These are phyloP conservation scores for Thalpophila matura DNA, from an alignment of 2,888 invertebrate genomes.

Conservation along the genomic window DNA sequence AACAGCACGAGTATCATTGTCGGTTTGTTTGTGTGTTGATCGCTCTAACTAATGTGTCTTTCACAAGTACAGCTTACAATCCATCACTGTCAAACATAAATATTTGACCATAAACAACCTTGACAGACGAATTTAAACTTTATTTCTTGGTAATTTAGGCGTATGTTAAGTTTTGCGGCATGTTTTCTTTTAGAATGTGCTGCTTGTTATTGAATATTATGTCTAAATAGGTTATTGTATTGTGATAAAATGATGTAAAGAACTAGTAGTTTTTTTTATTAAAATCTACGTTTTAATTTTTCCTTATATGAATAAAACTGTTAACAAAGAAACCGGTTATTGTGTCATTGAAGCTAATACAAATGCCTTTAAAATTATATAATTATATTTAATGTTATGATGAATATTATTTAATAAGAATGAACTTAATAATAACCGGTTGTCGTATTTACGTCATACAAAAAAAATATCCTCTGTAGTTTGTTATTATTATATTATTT, in stretches of 20 bases:
- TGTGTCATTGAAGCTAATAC: not conserved
- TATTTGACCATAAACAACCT: slow-evolving; percentile 59
- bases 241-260: slow-evolving; percentile 35
- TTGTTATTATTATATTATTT: not conserved
- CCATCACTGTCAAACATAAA: slow-evolving; percentile 74
- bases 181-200: slow-evolving; percentile 1
- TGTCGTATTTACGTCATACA: not conserved
- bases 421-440: not conserved
- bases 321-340: slow-evolving; percentile 11
- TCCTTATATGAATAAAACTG: not conserved
- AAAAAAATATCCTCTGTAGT: not conserved
- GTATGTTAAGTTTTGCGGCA: slow-evolving; percentile 12
- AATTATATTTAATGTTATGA: not conserved
- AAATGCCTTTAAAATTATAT: slow-evolving; percentile 4
- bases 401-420: not conserved
- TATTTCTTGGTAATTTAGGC: not conserved
- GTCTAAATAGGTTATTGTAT: slow-evolving; percentile 44
- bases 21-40: slow-evolving; percentile 56
- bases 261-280: slow-evolving; percentile 21
- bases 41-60: slow-evolving; percentile 67
- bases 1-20: slow-evolving; percentile 55
- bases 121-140: slow-evolving; percentile 3
- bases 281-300: slow-evolving; percentile 4
- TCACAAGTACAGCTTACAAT: slow-evolving; percentile 65
- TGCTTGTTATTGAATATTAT: slow-evolving; percentile 14